A percentile compares a stretch with the other conserved stretches of the same genome.
These are phyloP conservation scores for Clarias pachynema DNA, from an alignment of 2,797 vertebrate species.

Conservation along the genomic window DNA sequence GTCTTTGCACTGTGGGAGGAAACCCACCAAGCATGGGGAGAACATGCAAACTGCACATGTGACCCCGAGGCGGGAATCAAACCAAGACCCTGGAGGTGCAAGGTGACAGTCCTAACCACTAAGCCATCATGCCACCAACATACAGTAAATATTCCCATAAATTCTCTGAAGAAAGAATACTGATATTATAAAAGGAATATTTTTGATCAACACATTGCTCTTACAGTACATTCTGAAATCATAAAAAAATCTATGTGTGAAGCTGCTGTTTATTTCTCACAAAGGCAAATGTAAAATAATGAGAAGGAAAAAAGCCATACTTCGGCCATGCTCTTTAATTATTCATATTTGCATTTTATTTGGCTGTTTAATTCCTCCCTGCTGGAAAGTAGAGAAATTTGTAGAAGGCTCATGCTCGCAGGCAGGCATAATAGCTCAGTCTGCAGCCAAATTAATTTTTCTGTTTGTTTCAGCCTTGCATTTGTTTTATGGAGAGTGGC, in stretches of 20 bases:
- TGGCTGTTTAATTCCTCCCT: slow-evolving; percentile 61
- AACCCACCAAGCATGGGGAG: no score
- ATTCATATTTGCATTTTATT: slow-evolving; percentile 65
- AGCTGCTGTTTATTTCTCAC: background rate
- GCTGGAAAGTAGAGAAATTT: slow-evolving; percentile 61
- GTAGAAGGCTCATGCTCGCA: slow-evolving; percentile 44
- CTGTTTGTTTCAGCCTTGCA: slow-evolving; percentile 43
- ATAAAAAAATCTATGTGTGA: background rate
- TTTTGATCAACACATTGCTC: background rate
- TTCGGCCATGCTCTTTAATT: slow-evolving; percentile 28
- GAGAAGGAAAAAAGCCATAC: background rate
- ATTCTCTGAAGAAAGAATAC: background rate
- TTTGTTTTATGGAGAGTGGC: slow-evolving; percentile 65
- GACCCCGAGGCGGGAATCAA: no score
- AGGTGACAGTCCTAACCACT: no score
- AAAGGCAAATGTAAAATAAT: background rate
- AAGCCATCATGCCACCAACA: no score
- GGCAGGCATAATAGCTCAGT: slow-evolving; percentile 38
- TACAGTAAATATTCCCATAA: background rate
- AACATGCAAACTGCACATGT: no score
- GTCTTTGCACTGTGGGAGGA: no score
- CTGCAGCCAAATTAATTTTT: slow-evolving; percentile 51
- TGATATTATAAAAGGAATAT: background rate
- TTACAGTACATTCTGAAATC: background rate
- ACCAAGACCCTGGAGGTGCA: no score